Evolutionary conservation across 2,888 invertebrate genomes (phyloP), one percentile per base, ranked within the genome.

Genomic region (Diarsia brunnea): DNA sequence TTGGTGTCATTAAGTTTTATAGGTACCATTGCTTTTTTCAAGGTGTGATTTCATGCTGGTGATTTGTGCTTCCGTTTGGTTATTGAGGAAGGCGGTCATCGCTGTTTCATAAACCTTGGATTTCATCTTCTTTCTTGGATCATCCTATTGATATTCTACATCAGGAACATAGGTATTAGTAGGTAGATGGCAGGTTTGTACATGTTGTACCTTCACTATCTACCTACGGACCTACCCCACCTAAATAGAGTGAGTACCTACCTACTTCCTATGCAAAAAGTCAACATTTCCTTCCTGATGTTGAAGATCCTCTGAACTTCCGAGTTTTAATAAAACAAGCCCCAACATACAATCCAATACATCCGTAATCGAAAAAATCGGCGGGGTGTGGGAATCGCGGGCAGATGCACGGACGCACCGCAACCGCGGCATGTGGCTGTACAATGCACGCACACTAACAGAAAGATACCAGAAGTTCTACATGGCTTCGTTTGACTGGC

Each of bases 321-420:
- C 84, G 75, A 53, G 60, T 68, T 81, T 55, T 60, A 69, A 81
- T 70, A 68, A 81, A 79, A 81, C 74, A 82, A 75, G 73, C 45
- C 19, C n/a, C 55, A 71, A 61, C 76, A 85, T 69, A 31, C 55
- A 55, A 85, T 58, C 27, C 49, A 53, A 75, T 73, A 81, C 78
- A 87, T 88, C 89, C 86, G 83, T 88, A 82, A 84, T 86, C 79
- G 70, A 89, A 91, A 90, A 92, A 91, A 89, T 78, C 73, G 58
- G 83, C 82, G 77, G 81, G 90, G 92, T 95, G 95, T 95, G 95
- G 94, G 95, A 95, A 95, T 89, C 79, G 85, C 87, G 88, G 91
- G 88, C 95, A 95, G 95, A 95, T 95, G 95, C 91, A 91, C 76
- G 87, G 72, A 75, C 72, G 83, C 89, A 86, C 90, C 91, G 91